Evolutionary conservation across 2,797 vertebrate species (phyloP).

Genomic region (Acrossocheilus wenchowensis): DNA sequence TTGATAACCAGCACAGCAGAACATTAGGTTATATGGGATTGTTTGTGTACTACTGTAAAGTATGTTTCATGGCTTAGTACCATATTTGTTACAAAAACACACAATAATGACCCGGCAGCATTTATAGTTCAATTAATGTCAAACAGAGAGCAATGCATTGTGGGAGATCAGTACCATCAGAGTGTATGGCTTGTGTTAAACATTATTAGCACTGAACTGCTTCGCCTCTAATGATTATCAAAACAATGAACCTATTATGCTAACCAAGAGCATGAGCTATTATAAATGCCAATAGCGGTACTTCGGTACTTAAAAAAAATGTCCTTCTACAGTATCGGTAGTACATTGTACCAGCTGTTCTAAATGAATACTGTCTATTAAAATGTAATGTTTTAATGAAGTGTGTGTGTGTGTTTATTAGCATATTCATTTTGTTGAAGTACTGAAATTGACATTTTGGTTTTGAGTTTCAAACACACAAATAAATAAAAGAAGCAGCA

Average conservation of each 20-base stretch:
- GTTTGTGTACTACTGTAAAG: no score
- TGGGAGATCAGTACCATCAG: not conserved
- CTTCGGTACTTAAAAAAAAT: not conserved
- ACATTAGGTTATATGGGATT: no score
- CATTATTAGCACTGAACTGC: not conserved
- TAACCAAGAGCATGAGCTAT: not conserved
- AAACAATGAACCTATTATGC: not conserved
- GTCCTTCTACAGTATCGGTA: not conserved
- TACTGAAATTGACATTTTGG: not conserved
- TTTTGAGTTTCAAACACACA: not conserved
- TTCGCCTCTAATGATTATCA: not conserved
- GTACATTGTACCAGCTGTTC: not conserved
- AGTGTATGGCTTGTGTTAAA: not conserved
- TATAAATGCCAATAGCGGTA: not conserved
- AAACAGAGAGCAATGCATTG: not conserved
- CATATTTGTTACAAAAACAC: not conserved
- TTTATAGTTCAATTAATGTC: not conserved
- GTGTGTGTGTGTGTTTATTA: not conserved
- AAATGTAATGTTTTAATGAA: not conserved
- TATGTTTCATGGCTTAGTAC: no score
- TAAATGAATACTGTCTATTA: not conserved
- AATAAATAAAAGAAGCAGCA: not conserved
- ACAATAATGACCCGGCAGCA: not conserved
- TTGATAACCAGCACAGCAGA: no score
- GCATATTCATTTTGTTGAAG: not conserved